phyloP scores from a whole-genome alignment of 2,113 vertebrate genomes.

The Notothenia rossii region DNA sequence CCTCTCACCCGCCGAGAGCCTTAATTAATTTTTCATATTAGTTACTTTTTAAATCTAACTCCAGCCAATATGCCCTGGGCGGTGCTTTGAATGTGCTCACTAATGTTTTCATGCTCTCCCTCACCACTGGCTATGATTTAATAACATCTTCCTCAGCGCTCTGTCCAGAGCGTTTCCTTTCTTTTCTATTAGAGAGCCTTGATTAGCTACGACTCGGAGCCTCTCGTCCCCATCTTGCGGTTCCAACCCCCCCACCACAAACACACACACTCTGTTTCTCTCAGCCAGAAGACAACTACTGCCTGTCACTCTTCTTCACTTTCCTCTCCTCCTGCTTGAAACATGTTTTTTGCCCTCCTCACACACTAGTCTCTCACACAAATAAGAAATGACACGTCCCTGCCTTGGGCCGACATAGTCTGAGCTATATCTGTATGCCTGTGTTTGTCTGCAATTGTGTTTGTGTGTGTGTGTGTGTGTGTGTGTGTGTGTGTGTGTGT shows the following conservation, averaged over 20 bases:
- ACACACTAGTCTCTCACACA: constrained; percentile 45
- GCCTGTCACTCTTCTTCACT: constrained; percentile 20
- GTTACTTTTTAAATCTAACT: constrained; percentile 82
- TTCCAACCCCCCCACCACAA: too few relatives aligned
- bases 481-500: constrained; percentile 13
- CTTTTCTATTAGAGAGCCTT: constrained; percentile 74
- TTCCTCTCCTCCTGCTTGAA: constrained; percentile 1
- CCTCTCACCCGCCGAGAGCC: constrained; percentile 46
- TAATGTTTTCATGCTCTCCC: constrained; percentile 70
- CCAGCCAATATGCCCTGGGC: constrained; percentile 70
- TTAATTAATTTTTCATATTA: constrained; percentile 84
- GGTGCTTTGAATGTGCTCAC: constrained; percentile 73
- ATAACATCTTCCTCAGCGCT: constrained; percentile 75
- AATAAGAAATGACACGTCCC: constrained; percentile 58
- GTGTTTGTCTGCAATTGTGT: constrained; percentile 30
- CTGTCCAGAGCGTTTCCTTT: constrained; percentile 67
- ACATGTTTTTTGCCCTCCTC: constrained; percentile 33
- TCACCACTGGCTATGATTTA: constrained; percentile 81
- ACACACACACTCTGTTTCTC: constrained; percentile 13
- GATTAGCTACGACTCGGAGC: constrained; percentile 79
- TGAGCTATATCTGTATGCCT: constrained; percentile 44
- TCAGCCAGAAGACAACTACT: constrained; percentile 25
- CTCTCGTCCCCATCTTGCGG: constrained; percentile 27
- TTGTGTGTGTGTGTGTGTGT: constrained; percentile 2
- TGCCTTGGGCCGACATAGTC: constrained; percentile 36